phyloP scores from a whole-genome alignment of 1,140 invertebrate species.

The Ceratoteleas bidentatus region DNA sequence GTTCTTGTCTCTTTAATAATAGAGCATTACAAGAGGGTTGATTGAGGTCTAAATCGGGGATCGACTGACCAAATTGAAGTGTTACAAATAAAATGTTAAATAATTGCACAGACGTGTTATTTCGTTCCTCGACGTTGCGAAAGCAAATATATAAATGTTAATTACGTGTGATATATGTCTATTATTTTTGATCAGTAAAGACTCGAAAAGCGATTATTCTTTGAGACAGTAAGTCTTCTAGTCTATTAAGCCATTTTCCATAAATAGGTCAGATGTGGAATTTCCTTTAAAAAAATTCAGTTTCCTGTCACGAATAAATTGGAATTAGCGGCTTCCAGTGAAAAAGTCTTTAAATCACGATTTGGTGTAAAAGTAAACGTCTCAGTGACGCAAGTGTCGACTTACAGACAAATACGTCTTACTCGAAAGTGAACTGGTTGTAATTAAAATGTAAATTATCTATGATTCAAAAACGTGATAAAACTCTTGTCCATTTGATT shows the following conservation, averaged over 20 bases:
- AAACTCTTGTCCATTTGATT: too few relatives aligned
- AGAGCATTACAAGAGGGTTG: conserved; percentile 3
- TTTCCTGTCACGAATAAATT: conserved; percentile 22
- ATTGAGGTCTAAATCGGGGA: conserved; percentile 9
- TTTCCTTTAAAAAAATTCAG: conserved; percentile 22
- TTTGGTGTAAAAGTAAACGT: conserved; percentile 19
- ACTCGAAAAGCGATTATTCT: too few relatives aligned
- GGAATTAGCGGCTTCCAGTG: conserved; percentile 9
- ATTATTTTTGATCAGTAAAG: too few relatives aligned
- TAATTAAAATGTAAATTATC: not conserved
- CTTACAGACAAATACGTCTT: not conserved
- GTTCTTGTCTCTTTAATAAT: conserved; percentile 15
- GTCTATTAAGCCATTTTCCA: not conserved
- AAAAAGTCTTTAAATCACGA: conserved; percentile 17
- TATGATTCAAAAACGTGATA: too few relatives aligned
- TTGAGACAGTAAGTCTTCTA: too few relatives aligned
- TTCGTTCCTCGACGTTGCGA: too few relatives aligned
- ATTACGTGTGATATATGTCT: too few relatives aligned
- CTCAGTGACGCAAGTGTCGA: conserved; percentile 4
- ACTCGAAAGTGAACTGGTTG: not conserved
- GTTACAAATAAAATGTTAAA: not conserved
- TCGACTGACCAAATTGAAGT: not conserved
- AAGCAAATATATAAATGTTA: too few relatives aligned
- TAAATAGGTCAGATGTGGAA: conserved; percentile 16
- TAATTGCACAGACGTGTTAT: too few relatives aligned